A percentile compares a stretch with the other conserved stretches of the same genome.
Conservation (phyloP, 2,888 invertebrate genomes). For the Chymomyza procnemis region DNA sequence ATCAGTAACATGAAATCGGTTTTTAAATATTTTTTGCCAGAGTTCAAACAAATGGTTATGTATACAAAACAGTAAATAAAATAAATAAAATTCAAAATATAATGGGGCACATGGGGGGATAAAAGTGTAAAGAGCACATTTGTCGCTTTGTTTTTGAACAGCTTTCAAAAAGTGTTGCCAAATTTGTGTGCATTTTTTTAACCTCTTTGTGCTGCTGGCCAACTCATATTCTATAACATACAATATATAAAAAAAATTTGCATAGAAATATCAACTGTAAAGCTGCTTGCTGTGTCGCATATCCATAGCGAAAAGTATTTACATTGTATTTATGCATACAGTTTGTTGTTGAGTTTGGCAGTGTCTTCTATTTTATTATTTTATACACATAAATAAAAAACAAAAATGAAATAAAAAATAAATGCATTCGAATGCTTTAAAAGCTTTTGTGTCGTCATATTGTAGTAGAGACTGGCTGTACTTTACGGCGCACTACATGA, state of each 20-base stretch:
- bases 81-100: neutral
- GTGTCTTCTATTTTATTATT: neutral
- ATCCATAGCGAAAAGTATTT: constrained; percentile 27
- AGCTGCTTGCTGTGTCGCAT: constrained; percentile 15
- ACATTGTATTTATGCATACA: constrained; percentile 44
- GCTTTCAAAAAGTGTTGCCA: neutral
- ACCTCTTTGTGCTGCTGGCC: neutral
- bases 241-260: constrained; percentile 15
- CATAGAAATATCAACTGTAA: constrained; percentile 27
- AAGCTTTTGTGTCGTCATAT: neutral
- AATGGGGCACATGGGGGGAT: neutral
- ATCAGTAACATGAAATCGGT: constrained; percentile 33
- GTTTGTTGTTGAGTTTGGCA: constrained; percentile 12
- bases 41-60: constrained; percentile 28
- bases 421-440: neutral
- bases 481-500: constrained; percentile 19
- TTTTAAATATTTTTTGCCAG: constrained; percentile 23
- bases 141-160: neutral
- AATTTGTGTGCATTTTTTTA: neutral
- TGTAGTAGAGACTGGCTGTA: neutral
- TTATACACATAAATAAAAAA: neutral
- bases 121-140: too few species aligned
- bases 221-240: constrained; percentile 10
- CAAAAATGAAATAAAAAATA: neutral
- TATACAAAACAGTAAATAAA: neutral